A percentile compares a stretch with the other conserved stretches of the same genome.
Conservation (phyloP, 2,888 invertebrate genomes). For the Phragmatobia fuliginosa region DNA sequence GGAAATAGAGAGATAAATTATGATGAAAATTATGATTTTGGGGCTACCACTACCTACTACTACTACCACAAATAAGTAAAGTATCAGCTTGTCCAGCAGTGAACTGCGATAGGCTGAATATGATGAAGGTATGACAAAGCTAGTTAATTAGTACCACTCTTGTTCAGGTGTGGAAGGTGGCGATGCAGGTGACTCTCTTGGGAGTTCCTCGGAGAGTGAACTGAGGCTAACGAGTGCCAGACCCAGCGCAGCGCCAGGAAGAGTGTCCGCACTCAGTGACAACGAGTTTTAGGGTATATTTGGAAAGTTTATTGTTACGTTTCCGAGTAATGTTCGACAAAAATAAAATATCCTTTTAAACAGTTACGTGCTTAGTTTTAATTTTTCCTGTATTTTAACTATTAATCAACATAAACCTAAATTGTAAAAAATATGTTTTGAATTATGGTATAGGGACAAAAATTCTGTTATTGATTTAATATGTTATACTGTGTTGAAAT, state of each 20-base stretch:
- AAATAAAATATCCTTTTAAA: neutral
- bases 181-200: slow-evolving; percentile 69
- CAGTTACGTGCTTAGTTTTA: neutral
- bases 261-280: slow-evolving; percentile 74
- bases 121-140: neutral
- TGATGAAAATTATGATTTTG: no score
- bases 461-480: no score
- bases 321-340: neutral
- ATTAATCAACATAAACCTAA: no score
- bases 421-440: no score
- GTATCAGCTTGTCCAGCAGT: no score
- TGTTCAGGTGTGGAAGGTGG: slow-evolving; percentile 51
- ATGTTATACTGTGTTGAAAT: no score
- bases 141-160: neutral
- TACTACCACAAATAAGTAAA: no score
- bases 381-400: no score
- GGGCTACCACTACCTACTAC: no score
- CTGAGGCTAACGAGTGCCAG: slow-evolving; percentile 69
- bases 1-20: no score
- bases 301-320: neutral
- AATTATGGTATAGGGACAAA: no score
- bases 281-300: slow-evolving; percentile 76
- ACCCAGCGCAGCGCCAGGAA: slow-evolving; percentile 65
- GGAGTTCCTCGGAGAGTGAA: slow-evolving; percentile 82
- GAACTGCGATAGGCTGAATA: no score